Conservation (phyloP, 2,797 vertebrate genomes). For the Platalea minor region DNA sequence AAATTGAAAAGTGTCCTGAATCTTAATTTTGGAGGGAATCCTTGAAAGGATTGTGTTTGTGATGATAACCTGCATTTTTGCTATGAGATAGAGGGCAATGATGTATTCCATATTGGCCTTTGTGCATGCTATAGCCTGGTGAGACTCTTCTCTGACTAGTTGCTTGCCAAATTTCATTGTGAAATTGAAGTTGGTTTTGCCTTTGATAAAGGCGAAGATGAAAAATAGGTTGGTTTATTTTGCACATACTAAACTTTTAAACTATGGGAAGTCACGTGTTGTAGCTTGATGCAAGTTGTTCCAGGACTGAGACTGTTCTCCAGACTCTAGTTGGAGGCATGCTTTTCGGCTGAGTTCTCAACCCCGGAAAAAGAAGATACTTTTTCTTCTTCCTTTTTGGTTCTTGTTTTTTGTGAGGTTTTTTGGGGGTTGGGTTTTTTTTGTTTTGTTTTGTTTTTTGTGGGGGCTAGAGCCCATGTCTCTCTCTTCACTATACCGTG, state of each 20-base stretch:
- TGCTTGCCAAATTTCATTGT: constrained; percentile 70
- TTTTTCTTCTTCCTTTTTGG: not conserved
- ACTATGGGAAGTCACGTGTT: not conserved
- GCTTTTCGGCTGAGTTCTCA: constrained; percentile 64
- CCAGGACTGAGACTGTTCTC: not conserved
- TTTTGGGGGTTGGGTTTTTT: not conserved
- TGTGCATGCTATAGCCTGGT: not conserved
- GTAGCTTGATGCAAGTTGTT: not conserved
- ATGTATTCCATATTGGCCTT: not conserved
- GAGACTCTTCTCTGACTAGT: constrained; percentile 6
- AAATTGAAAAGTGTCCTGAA: not conserved
- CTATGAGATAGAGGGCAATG: not conserved
- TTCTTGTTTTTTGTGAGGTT: not conserved
- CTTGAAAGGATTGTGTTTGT: not conserved
- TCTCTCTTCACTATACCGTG: not conserved
- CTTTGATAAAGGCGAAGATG: not conserved
- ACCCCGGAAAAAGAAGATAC: constrained; percentile 67
- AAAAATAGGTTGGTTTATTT: constrained; percentile 7
- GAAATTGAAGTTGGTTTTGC: constrained; percentile 67
- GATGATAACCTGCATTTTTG: not conserved
- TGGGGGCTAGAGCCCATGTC: not conserved
- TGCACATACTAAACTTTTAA: not conserved
- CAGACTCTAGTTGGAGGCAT: not conserved
- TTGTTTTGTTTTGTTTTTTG: too few species aligned
- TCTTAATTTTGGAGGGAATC: not conserved